A percentile compares a stretch with the other conserved stretches of the same genome.
These are phyloP conservation scores for Rhodophaea formosa DNA, from an alignment of 2,888 invertebrate species.

Conservation along the genomic window DNA sequence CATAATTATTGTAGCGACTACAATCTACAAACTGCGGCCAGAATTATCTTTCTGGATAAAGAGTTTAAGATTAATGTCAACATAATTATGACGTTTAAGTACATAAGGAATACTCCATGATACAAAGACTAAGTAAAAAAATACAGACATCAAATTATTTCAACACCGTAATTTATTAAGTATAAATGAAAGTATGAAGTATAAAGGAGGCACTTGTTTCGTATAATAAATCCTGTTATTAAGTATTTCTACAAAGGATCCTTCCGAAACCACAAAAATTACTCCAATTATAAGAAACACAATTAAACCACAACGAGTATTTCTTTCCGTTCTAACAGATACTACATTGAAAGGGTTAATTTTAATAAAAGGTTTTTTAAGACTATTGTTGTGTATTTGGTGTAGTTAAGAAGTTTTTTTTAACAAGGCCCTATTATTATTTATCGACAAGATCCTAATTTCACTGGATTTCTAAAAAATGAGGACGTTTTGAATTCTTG, in stretches of 20 bases:
- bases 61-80: no score
- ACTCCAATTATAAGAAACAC: conserved; percentile 48
- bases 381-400: background rate
- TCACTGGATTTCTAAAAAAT: background rate
- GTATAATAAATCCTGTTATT: conserved; percentile 46
- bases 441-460: background rate
- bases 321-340: conserved; percentile 34
- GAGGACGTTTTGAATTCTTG: no score
- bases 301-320: conserved; percentile 55
- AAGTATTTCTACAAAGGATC: conserved; percentile 39
- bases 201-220: conserved; percentile 24
- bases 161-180: background rate
- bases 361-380: background rate
- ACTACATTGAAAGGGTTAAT: conserved; percentile 12
- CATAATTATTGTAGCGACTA: no score
- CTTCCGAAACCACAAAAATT: conserved; percentile 42
- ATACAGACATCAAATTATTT: background rate
- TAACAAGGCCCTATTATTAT: background rate
- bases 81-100: no score
- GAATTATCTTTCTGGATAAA: no score
- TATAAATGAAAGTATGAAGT: background rate
- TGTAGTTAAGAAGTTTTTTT: background rate
- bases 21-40: no score
- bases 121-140: background rate
- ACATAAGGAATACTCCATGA: background rate